phyloP scores from a whole-genome alignment of 2,888 invertebrate genomes.

The Balanococcus diminutus region DNA sequence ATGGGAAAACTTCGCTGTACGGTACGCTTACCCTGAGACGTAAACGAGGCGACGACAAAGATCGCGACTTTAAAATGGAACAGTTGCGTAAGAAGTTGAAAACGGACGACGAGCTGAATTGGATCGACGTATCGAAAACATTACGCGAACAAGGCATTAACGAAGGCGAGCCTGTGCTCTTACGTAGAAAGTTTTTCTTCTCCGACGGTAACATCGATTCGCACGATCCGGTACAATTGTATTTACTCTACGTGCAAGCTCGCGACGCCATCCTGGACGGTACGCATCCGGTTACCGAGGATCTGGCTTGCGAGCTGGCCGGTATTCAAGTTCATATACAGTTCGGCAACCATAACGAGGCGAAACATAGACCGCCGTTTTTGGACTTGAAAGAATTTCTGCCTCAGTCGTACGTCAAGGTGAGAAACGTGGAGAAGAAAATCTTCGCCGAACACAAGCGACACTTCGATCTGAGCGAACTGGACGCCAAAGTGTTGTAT shows the following conservation, averaged over 20 bases:
- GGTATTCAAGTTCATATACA: slow-evolving; percentile 99
- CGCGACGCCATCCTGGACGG: slow-evolving; percentile 96
- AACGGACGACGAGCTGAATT: slow-evolving; percentile 98
- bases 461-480: slow-evolving; percentile 79
- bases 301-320: slow-evolving; percentile 93
- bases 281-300: slow-evolving; percentile 96
- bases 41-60: slow-evolving; percentile 72
- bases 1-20: slow-evolving; percentile 70
- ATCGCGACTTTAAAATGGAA: slow-evolving; percentile 91
- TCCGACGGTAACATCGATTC: slow-evolving; percentile 99
- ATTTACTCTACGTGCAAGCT: slow-evolving; percentile 93
- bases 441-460: slow-evolving; percentile 90
- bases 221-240: slow-evolving; percentile 96
- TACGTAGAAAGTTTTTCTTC: slow-evolving; percentile 95
- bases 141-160: slow-evolving; percentile 96
- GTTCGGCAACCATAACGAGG: slow-evolving; percentile 92
- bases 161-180: slow-evolving; percentile 87
- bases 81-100: slow-evolving; percentile 93
- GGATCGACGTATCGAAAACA: slow-evolving; percentile 98
- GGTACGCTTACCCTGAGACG: slow-evolving; percentile 88
- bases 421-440: slow-evolving; percentile 96
- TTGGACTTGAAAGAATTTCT: slow-evolving; percentile 95
- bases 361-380: slow-evolving; percentile 91
- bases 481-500: slow-evolving; percentile 96
- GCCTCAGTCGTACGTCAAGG: slow-evolving; percentile 93